Evolutionary conservation across 1,140 invertebrate genomes (phyloP).

Genomic region (Xylocopa sonorina): DNA sequence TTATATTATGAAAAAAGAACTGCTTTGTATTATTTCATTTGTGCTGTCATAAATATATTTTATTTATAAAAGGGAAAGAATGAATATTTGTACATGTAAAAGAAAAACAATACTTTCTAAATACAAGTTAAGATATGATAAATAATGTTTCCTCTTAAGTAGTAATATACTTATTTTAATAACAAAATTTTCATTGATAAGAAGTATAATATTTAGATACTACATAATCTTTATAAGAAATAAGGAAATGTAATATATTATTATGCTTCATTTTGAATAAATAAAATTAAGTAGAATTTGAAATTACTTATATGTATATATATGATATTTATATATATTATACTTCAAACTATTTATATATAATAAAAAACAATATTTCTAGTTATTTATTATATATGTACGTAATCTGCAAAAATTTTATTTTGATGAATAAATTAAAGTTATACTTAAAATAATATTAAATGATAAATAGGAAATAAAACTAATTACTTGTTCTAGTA

Average conservation of each 20-base stretch:
- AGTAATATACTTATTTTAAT: conserved; percentile 7
- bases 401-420: neutral
- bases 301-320: neutral
- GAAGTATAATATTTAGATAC: conserved; percentile 1
- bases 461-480: neutral
- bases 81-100: neutral
- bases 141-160: conserved; percentile 8
- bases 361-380: neutral
- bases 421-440: neutral
- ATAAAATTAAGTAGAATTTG: conserved; percentile 1
- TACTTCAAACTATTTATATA: neutral
- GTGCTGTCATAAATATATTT: conserved; percentile 5
- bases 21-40: conserved; percentile 4
- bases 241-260: conserved; percentile 4
- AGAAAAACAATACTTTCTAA: neutral
- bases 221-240: neutral
- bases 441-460: neutral
- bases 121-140: conserved; percentile 7
- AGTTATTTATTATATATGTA: no score
- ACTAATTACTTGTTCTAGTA: conserved; percentile 66
- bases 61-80: neutral
- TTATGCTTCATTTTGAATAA: conserved; percentile 30
- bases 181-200: conserved; percentile 2
- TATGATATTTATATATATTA: conserved; percentile 4
- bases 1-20: neutral